Percentiles rank a stretch among this genome's conserved stretches.
Evolutionary conservation across 2,888 invertebrate genomes (phyloP).

Genomic region (Meteorus cinctellus): DNA sequence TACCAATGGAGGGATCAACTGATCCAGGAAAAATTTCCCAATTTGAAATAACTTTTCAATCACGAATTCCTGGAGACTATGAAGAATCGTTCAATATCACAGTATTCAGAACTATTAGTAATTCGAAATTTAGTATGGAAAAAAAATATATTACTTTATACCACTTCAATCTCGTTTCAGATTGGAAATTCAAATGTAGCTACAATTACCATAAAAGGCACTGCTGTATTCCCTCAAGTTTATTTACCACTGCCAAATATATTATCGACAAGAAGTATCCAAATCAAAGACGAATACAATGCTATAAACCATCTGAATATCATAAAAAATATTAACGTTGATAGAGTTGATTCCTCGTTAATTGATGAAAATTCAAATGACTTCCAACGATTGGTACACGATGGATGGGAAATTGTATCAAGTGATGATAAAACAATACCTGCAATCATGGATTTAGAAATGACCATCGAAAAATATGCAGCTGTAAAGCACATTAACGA

Average conservation of each 20-base stretch:
- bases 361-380: background rate
- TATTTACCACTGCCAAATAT: constrained; percentile 75
- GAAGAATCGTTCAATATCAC: constrained; percentile 70
- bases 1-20: constrained; percentile 40
- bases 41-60: constrained; percentile 73
- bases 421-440: constrained; percentile 74
- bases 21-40: constrained; percentile 30
- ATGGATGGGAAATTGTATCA: constrained; percentile 67
- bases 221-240: constrained; percentile 78
- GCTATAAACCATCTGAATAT: constrained; percentile 70
- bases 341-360: background rate
- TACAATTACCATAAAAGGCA: constrained; percentile 76
- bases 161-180: constrained; percentile 68
- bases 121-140: background rate
- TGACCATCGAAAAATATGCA: constrained; percentile 77
- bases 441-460: constrained; percentile 77
- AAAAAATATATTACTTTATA: background rate
- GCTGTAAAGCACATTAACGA: constrained; percentile 74
- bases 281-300: constrained; percentile 72
- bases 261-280: constrained; percentile 63
- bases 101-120: constrained; percentile 58
- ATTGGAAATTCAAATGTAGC: constrained; percentile 76
- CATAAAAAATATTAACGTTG: background rate
- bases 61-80: constrained; percentile 77
- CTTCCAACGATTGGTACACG: constrained; percentile 42